phyloP scores from a whole-genome alignment of 2,888 invertebrate species.

The Cheilosia pagana region DNA sequence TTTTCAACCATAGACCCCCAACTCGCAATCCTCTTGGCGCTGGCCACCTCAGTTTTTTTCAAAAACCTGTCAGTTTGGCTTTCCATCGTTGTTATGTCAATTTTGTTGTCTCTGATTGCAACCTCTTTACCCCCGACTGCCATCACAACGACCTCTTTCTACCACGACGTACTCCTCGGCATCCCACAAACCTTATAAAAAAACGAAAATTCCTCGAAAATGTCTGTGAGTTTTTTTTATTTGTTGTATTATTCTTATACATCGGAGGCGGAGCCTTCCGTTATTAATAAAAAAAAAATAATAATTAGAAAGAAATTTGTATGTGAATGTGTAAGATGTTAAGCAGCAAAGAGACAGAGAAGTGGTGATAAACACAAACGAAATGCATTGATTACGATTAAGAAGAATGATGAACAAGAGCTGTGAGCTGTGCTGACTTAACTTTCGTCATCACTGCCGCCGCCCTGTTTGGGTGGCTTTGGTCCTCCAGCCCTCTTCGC shows the following conservation, averaged over 20 bases:
- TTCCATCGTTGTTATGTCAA: no score
- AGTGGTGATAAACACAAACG: constrained; percentile 29
- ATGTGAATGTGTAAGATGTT: constrained; percentile 59
- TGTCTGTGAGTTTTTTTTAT: constrained; percentile 29
- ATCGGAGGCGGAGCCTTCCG: constrained; percentile 19
- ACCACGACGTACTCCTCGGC: no score
- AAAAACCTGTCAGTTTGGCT: no score
- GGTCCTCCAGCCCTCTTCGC: constrained; percentile 98
- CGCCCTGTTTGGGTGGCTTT: constrained; percentile 89
- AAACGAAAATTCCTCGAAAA: not conserved
- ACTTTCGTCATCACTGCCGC: constrained; percentile 90
- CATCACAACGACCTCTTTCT: no score
- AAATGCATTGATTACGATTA: constrained; percentile 58
- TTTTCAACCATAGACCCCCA: no score
- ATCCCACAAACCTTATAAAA: not conserved
- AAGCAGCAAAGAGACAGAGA: constrained; percentile 35
- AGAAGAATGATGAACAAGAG: constrained; percentile 24
- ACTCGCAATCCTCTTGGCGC: no score
- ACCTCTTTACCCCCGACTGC: no score
- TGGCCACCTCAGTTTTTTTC: no score
- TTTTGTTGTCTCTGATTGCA: no score
- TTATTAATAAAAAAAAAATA: constrained; percentile 47
- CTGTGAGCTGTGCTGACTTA: constrained; percentile 80
- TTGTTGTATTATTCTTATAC: constrained; percentile 40
- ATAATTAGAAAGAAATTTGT: constrained; percentile 43